Evolutionary conservation across 2,797 vertebrate genomes (phyloP), one percentile per base, ranked within the genome.

Genomic region (Melanotaenia pygmaea): DNA sequence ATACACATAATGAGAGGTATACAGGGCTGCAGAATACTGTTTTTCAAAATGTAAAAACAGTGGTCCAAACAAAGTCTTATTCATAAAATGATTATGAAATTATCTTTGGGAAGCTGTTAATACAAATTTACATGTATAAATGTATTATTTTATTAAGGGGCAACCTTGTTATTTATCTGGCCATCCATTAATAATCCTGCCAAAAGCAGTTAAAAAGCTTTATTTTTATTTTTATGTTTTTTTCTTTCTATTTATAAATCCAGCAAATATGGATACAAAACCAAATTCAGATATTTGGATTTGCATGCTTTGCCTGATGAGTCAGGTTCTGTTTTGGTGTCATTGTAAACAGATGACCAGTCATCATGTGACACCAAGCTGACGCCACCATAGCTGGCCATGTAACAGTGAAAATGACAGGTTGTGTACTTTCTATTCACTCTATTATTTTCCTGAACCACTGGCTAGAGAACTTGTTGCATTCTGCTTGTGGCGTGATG

Each of bases 361-460:
- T 79, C 84, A 79, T 80, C 80, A 78, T 81, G 75, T 79, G 86
- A 87, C 65, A 24, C 34, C 2, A 1, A 50, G 72, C 73, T 74
- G 72, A 81, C 74, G 73, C 64, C 72, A 66, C 34, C 54, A 11
- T 9, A 64, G 57, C 70, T 40, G 64, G 30, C 74, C 59, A 56
- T 70, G 66, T 57, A 74, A 74, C 38, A 53, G 57, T 58, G 66
- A 63, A 53, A 82, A 70, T 66, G 53, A 79, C 75, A 32, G 56
- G 75, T 59, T 79, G 70, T 75, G 63, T 34, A 35, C n/a, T 58
- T 76, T 81, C 59, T 26, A 66, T 30, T 66, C 13, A 43, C 60
- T 73, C 18, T 67, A 2, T 62, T 72, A 59, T 35, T 59, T 30
- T 14, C n/a, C 64, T 45, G n/a, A 59, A 51, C 59, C 35, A 40